These are phyloP conservation scores for Meta bourneti DNA, from an alignment of 2,888 invertebrate genomes.

Conservation along the genomic window DNA sequence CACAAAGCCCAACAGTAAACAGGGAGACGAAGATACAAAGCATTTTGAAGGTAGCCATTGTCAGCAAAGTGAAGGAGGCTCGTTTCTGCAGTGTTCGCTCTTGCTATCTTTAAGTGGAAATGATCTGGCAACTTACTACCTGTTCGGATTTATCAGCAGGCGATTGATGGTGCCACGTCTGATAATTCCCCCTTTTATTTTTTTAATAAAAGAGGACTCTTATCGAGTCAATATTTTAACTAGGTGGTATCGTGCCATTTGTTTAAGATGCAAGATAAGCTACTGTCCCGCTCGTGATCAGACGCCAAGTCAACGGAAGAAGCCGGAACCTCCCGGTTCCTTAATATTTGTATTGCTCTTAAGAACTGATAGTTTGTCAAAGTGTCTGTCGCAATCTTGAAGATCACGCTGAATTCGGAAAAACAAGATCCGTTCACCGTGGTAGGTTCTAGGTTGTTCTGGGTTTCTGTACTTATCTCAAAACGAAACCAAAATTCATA, in stretches of 20 bases:
- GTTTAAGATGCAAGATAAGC: constrained; percentile 42
- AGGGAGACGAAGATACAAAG: not conserved
- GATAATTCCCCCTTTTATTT: constrained; percentile 26
- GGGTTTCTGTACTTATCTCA: not conserved
- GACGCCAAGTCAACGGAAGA: not conserved
- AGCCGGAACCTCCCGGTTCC: constrained; percentile 21
- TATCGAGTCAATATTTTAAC: constrained; percentile 55
- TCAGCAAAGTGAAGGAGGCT: not conserved
- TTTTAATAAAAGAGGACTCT: not conserved
- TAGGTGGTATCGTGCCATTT: constrained; percentile 13
- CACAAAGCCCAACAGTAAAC: not conserved
- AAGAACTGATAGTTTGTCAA: constrained; percentile 16
- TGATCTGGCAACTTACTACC: constrained; percentile 17
- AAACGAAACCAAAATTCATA: not conserved
- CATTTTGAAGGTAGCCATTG: constrained; percentile 12
- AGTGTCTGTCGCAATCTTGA: constrained; percentile 34
- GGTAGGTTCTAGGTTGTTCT: not conserved
- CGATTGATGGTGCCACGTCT: not conserved
- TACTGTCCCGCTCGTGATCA: constrained; percentile 10
- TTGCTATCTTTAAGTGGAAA: constrained; percentile 2
- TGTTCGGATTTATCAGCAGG: constrained; percentile 33
- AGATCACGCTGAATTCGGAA: not conserved
- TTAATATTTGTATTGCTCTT: constrained; percentile 39
- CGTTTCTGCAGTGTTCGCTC: not conserved
- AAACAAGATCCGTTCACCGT: not conserved